phyloP scores from a whole-genome alignment of 2,888 invertebrate genomes.

The Hofmannophila pseudospretella region DNA sequence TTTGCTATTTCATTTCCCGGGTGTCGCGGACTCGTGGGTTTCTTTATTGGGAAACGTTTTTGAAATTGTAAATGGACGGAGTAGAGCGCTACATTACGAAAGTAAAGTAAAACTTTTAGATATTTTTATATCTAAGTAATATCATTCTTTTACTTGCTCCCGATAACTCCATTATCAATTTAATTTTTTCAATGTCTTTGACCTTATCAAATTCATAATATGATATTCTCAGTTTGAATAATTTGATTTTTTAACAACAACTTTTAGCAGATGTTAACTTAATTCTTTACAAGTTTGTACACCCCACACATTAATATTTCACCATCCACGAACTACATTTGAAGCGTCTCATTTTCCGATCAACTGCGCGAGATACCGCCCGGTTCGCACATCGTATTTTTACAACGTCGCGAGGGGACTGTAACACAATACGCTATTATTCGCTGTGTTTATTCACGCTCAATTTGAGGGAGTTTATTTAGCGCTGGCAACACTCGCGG shows the following conservation, averaged over 20 bases:
- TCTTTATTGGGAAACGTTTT: constrained; percentile 4
- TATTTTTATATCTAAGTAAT: no score
- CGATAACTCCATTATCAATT: no score
- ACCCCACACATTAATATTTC: neutral
- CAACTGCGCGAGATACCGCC: constrained; percentile 23
- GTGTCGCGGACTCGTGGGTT: constrained; percentile 19
- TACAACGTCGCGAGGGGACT: constrained; percentile 27
- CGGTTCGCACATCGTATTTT: constrained; percentile 23
- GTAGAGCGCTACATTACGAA: no score
- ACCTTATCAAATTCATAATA: no score
- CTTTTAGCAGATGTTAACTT: neutral
- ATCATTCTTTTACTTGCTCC: no score
- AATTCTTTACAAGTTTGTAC: neutral
- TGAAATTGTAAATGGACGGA: constrained; percentile 5
- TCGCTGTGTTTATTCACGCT: constrained; percentile 69
- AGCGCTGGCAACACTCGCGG: constrained; percentile 57
- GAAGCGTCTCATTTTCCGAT: constrained; percentile 25
- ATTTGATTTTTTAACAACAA: no score
- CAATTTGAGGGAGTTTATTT: constrained; percentile 72
- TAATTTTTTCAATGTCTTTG: no score
- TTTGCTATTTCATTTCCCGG: constrained; percentile 60
- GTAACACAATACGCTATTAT: constrained; percentile 73
- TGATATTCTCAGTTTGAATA: no score
- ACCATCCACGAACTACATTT: neutral
- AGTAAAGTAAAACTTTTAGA: no score